A percentile compares a stretch with the other conserved stretches of the same genome.
Conservation (phyloP, 2,888 invertebrate species). For the Limnephilus rhombicus region DNA sequence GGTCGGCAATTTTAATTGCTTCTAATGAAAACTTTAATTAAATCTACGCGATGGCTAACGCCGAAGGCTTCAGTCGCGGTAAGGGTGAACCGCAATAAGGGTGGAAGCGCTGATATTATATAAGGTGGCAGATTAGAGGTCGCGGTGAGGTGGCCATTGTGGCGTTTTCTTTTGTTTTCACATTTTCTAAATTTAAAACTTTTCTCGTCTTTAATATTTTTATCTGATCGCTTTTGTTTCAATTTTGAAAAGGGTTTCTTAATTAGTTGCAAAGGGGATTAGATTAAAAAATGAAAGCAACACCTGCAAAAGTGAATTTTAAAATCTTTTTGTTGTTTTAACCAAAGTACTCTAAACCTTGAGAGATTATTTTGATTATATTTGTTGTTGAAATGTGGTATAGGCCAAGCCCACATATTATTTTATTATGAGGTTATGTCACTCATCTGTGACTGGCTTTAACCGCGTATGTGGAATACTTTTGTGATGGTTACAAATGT, state of each 20-base stretch:
- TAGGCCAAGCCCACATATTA: no score
- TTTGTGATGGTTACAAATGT: no score
- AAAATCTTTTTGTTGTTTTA: background rate
- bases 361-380: no score
- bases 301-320: background rate
- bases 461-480: no score
- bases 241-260: background rate
- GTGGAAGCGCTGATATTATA: background rate
- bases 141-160: background rate
- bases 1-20: conserved; percentile 49
- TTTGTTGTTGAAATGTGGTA: no score
- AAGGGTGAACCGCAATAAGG: conserved; percentile 12
- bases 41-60: conserved; percentile 39
- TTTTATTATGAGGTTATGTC: no score
- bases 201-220: conserved; percentile 5
- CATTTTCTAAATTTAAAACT: background rate
- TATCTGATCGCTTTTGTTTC: background rate
- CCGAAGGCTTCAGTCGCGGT: conserved; percentile 6
- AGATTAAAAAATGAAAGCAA: background rate
- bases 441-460: no score
- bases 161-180: background rate
- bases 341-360: background rate
- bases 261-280: background rate
- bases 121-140: conserved; percentile 35
- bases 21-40: conserved; percentile 61